These are phyloP conservation scores for Tor tambroides DNA, from an alignment of 2,113 vertebrate genomes.

Conservation along the genomic window DNA sequence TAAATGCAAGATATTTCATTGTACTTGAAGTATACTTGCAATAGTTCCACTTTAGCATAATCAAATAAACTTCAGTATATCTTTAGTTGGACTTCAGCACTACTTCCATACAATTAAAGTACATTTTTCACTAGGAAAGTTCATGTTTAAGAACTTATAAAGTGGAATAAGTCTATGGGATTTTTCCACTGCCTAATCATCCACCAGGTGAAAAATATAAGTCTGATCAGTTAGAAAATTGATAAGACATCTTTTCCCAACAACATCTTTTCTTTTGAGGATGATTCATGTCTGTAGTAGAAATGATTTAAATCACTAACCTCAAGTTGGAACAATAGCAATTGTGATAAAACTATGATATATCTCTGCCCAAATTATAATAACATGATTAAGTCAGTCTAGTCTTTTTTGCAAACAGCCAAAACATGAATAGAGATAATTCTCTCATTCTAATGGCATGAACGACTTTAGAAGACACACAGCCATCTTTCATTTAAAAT, in stretches of 20 bases:
- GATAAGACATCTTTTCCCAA: background rate
- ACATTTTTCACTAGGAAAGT: no score
- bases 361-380: background rate
- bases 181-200: no score
- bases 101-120: no score
- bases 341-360: background rate
- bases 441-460: background rate
- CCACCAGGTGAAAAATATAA: no score
- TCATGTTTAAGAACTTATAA: no score
- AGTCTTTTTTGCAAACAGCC: background rate
- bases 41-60: no score
- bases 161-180: no score
- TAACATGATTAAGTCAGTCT: background rate
- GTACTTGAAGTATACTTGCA: no score
- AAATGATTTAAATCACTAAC: background rate
- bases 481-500: slow-evolving; percentile 21
- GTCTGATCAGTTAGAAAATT: no score
- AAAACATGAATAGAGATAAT: background rate
- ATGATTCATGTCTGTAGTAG: background rate
- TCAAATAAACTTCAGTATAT: no score
- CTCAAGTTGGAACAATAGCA: background rate
- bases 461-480: slow-evolving; percentile 12
- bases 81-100: no score
- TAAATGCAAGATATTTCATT: no score
- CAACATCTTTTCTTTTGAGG: background rate